phyloP scores from a whole-genome alignment of 2,888 invertebrate species.

The Pseudanteris insignis region DNA sequence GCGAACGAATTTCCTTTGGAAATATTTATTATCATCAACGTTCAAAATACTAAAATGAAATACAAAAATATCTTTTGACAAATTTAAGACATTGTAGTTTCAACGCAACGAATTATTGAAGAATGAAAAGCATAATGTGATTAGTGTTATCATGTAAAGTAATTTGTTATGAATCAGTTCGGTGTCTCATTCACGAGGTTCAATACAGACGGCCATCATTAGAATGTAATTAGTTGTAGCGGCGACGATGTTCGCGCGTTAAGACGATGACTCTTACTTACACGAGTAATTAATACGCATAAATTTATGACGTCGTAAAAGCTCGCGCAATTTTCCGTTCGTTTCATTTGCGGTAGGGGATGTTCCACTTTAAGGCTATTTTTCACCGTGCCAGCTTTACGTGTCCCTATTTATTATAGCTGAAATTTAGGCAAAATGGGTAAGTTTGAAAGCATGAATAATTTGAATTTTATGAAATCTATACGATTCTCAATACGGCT shows the following conservation, averaged over 20 bases:
- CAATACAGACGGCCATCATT: too few relatives aligned
- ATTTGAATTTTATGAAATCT: slow-evolving; percentile 28
- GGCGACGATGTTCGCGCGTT: not conserved
- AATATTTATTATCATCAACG: too few relatives aligned
- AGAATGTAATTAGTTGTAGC: too few relatives aligned
- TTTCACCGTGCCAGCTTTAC: slow-evolving; percentile 20
- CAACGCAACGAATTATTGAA: too few relatives aligned
- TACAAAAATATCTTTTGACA: too few relatives aligned
- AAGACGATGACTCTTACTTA: slow-evolving; percentile 32
- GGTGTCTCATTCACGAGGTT: too few relatives aligned
- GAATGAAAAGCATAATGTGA: too few relatives aligned
- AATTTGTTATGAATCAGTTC: too few relatives aligned
- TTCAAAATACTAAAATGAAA: too few relatives aligned
- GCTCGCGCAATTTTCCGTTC: slow-evolving; percentile 24
- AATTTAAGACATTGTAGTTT: too few relatives aligned
- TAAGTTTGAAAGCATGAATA: slow-evolving; percentile 19
- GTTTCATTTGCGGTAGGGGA: slow-evolving; percentile 19
- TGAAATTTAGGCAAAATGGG: slow-evolving; percentile 29
- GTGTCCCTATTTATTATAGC: slow-evolving; percentile 29
- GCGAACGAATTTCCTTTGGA: too few relatives aligned
- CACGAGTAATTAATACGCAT: slow-evolving; percentile 24
- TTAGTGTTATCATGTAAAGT: too few relatives aligned
- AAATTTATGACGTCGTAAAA: slow-evolving; percentile 22
- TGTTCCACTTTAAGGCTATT: slow-evolving; percentile 37
- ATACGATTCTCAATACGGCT: slow-evolving; percentile 22